These are phyloP conservation scores for Alectura lathami DNA, from an alignment of 2,113 vertebrate species.

Conservation along the genomic window DNA sequence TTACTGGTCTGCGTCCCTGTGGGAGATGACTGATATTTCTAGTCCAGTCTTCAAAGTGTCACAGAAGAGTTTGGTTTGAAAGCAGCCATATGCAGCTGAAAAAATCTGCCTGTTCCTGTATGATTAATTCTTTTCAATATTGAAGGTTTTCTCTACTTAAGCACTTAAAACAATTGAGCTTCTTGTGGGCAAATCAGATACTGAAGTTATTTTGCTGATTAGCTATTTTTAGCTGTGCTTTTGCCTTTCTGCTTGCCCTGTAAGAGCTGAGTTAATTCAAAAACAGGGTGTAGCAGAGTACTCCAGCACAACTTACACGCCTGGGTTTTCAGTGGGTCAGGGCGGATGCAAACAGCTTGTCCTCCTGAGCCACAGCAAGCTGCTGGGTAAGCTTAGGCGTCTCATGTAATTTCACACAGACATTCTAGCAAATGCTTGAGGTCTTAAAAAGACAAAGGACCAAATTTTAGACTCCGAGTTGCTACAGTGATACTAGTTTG, in stretches of 20 bases:
- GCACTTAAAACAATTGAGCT: not conserved
- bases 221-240: not conserved
- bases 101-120: not conserved
- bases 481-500: not conserved
- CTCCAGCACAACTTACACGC: not conserved
- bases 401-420: not conserved
- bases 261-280: not conserved
- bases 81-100: slow-evolving; percentile 7
- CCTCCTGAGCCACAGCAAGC: not conserved
- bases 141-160: not conserved
- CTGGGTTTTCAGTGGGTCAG: not conserved
- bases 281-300: not conserved
- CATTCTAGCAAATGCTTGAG: not conserved
- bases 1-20: not conserved
- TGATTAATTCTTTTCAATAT: not conserved
- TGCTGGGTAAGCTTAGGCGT: not conserved
- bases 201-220: not conserved
- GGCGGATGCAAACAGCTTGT: not conserved
- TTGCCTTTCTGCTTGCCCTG: not conserved
- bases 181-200: not conserved
- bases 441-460: slow-evolving; percentile 13
- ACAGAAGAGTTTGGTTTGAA: slow-evolving; percentile 36
- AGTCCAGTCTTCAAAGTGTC: slow-evolving; percentile 36
- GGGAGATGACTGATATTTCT: slow-evolving; percentile 29
- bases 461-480: not conserved